Evolutionary conservation across 2,113 vertebrate genomes (phyloP).

Genomic region (Ia io): DNA sequence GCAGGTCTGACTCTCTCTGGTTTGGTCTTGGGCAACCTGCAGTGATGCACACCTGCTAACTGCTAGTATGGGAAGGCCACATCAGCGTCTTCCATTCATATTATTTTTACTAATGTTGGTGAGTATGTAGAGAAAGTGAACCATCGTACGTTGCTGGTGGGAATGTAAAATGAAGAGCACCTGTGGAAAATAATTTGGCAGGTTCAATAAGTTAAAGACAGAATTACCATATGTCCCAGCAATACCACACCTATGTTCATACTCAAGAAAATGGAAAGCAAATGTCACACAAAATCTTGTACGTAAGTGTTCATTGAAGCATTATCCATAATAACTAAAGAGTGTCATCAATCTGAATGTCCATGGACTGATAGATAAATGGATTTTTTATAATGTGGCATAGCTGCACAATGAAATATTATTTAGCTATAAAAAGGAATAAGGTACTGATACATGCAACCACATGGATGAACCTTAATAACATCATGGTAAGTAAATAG

Average conservation of each 20-base stretch:
- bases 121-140: neutral
- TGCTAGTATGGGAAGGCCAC: too few relatives aligned
- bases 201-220: neutral
- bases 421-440: neutral
- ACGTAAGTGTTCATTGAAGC: neutral
- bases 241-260: neutral
- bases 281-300: neutral
- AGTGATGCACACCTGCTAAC: too few relatives aligned
- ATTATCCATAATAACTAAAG: neutral
- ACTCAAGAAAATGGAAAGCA: neutral
- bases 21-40: too few relatives aligned
- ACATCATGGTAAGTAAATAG: neutral
- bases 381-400: neutral
- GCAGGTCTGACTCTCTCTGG: too few relatives aligned
- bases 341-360: neutral
- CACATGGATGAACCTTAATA: neutral
- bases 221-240: neutral
- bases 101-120: neutral
- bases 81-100: too few relatives aligned
- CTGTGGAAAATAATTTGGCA: neutral
- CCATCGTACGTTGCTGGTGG: neutral
- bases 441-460: neutral
- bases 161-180: neutral
- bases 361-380: neutral
- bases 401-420: neutral